Evolutionary conservation across 2,797 vertebrate genomes (phyloP).

Genomic region (Ficedula albicollis): DNA sequence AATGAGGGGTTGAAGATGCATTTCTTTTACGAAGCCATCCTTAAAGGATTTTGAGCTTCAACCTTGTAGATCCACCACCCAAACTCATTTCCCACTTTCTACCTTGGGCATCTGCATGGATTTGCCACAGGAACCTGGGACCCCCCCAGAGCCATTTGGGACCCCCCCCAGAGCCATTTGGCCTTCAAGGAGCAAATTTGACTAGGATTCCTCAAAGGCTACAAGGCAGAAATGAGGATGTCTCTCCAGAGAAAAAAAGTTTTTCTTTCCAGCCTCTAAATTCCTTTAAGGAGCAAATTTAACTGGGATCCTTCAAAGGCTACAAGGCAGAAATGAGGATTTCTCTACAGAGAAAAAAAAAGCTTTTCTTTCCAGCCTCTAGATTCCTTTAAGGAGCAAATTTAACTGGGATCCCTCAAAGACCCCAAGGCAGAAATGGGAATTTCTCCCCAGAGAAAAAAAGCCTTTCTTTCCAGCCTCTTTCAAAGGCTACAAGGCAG

Average conservation of each 20-base stretch:
- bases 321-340: not conserved
- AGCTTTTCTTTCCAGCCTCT: not conserved
- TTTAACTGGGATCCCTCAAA: not conserved
- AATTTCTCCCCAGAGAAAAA: not conserved
- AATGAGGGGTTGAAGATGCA: accelerated
- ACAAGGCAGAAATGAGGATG: not conserved
- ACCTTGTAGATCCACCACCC: not conserved
- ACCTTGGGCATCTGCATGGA: not conserved
- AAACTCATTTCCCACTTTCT: not conserved
- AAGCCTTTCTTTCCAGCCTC: not conserved
- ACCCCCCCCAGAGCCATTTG: too few relatives aligned
- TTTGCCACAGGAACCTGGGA: not conserved
- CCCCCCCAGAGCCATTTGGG: not conserved
- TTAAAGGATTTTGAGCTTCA: not conserved
- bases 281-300: not conserved
- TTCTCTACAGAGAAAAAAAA: not conserved
- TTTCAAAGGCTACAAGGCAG: too few relatives aligned
- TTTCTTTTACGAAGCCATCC: not conserved
- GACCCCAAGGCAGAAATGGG: not conserved
- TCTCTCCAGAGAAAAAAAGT: not conserved
- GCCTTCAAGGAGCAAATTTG: not conserved
- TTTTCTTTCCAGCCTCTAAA: not conserved
- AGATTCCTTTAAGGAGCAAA: not conserved
- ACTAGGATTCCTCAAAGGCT: not conserved
- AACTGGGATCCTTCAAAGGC: not conserved